Base-by-base conservation (phyloP, 35 echinoderm and acorn worm genomes). In the Holothuria glaberrima region DNA sequence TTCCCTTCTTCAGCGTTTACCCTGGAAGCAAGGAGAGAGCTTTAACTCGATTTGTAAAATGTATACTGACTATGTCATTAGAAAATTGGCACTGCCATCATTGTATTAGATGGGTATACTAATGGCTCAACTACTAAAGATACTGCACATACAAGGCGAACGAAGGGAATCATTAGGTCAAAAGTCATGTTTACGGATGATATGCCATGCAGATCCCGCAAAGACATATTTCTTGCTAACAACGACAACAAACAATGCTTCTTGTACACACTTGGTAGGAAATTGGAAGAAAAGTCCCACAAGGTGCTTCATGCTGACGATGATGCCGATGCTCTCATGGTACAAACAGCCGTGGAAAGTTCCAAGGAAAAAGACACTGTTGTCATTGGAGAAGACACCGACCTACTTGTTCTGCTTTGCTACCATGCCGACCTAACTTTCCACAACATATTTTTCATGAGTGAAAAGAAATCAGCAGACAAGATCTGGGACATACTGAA, bases 41-140 rank as follows among this genome's bases (percentile, higher is more conserved):
- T n/a, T n/a, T n/a, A n/a, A n/a, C n/a, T n/a, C n/a, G n/a, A n/a
- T n/a, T 44, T 31, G 80, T 48, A 74, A 30, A 34, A 57, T 74
- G 80, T 86, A 86, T 60, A n/a, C 52, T 17, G 64, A 92, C 80
- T 86, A 92, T 48, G 82, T 86, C 58, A 69, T 5, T 5, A 71
- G 48, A 19, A 60, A 16, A 24, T 91, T 46, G 38, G 62, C 5
- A 38, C 68, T 22, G 64, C 90, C 68, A 86, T 74, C 19, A n/a
- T n/a, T n/a, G n/a, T n/a, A n/a, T n/a, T n/a, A n/a, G n/a, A n/a
- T n/a, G n/a, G n/a, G n/a, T n/a, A 30, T 72, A 14, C 68, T 54
- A 70, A 50, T 58, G 68, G 29, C 7, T n/a, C 81, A 69, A 67
- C 81, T 19, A 86, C 90, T 12, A 92, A 92, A 59, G 80, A 92